Conservation (phyloP, 2,113 vertebrate genomes). For the Morone chrysops region DNA sequence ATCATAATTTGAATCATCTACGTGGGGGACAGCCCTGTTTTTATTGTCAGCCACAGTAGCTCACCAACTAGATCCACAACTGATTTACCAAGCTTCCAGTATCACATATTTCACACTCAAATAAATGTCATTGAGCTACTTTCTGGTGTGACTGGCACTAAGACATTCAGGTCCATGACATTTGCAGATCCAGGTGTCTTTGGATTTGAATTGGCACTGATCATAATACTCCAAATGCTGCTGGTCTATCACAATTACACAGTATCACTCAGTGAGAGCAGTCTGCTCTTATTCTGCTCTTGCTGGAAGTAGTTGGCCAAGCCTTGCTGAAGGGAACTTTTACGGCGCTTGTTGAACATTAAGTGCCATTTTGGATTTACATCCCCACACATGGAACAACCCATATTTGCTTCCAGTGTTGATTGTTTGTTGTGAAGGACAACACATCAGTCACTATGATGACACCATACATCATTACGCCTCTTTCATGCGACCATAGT, state of each 20-base stretch:
- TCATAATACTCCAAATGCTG: background rate
- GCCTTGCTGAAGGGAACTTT: slow-evolving; percentile 10
- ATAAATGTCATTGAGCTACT: background rate
- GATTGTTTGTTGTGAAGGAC: slow-evolving; percentile 49
- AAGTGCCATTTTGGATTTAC: slow-evolving; percentile 48
- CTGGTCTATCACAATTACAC: background rate
- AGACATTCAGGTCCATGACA: background rate
- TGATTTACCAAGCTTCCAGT: background rate
- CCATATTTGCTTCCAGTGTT: slow-evolving; percentile 19
- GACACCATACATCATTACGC: slow-evolving; percentile 48
- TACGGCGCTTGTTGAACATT: slow-evolving; percentile 34
- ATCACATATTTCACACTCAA: background rate
- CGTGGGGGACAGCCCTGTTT: too few species aligned
- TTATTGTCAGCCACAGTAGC: background rate
- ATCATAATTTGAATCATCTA: too few species aligned
- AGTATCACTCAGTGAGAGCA: background rate
- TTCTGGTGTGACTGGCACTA: background rate
- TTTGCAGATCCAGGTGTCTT: background rate
- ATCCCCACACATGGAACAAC: slow-evolving; percentile 16
- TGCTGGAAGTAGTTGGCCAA: background rate
- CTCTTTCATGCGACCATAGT: slow-evolving; percentile 9
- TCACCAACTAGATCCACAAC: background rate
- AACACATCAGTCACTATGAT: slow-evolving; percentile 46
- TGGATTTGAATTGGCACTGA: background rate
- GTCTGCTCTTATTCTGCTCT: background rate